Percentiles rank a stretch among this genome's conserved stretches.
phyloP scores from a whole-genome alignment of 2,888 invertebrate species.

The Cryptus viduatorius region DNA sequence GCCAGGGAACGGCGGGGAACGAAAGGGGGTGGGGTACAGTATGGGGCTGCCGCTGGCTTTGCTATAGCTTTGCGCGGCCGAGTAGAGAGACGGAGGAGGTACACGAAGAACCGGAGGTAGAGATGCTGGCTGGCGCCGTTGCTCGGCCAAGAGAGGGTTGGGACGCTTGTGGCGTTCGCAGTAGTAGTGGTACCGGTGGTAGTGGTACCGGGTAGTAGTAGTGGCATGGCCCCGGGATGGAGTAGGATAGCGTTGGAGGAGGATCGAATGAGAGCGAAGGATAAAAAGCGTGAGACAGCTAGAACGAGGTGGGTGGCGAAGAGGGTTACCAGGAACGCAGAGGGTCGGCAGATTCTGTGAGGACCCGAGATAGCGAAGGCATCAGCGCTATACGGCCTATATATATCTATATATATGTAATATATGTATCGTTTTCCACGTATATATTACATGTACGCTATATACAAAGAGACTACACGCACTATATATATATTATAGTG shows the following conservation, averaged over 20 bases:
- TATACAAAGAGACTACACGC: too few species aligned
- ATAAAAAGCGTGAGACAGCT: conserved; percentile 44
- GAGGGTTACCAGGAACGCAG: conserved; percentile 25
- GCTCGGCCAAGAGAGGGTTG: conserved; percentile 85
- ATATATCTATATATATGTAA: not conserved
- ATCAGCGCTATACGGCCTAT: conserved; percentile 46
- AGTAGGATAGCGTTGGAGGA: conserved; percentile 74
- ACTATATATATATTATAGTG: not conserved
- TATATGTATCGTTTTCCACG: not conserved
- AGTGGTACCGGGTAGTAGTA: conserved; percentile 29
- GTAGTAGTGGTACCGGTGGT: conserved; percentile 83
- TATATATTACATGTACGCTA: not conserved
- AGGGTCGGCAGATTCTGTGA: conserved; percentile 73
- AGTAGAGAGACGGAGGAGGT: conserved; percentile 66
- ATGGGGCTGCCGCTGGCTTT: conserved; percentile 34
- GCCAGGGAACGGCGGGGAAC: conserved; percentile 66
- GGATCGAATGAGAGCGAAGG: conserved; percentile 55
- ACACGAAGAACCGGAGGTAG: conserved; percentile 77
- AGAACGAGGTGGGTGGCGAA: conserved; percentile 33
- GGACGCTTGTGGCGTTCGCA: conserved; percentile 58
- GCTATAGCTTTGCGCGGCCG: conserved; percentile 54
- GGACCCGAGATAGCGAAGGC: conserved; percentile 78
- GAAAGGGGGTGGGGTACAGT: conserved; percentile 68
- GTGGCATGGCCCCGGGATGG: conserved; percentile 13
- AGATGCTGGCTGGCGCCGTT: conserved; percentile 84